Evolutionary conservation across 2,888 invertebrate species (phyloP).

Genomic region (Melikaiella ostensackeni): DNA sequence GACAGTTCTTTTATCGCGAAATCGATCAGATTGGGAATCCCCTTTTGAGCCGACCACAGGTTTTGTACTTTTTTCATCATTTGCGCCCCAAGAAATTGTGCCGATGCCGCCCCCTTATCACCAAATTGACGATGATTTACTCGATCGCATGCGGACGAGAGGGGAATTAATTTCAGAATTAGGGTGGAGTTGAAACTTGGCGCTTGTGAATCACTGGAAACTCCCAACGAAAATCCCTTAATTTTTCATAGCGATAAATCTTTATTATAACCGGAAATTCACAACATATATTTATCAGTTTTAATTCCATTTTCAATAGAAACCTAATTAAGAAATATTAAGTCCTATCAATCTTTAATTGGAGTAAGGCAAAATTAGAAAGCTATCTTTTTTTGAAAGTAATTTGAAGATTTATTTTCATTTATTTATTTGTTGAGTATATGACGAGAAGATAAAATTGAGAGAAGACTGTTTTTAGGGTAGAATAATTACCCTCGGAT

Average conservation of each 20-base stretch:
- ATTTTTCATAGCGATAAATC: slow-evolving; percentile 17
- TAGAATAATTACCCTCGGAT: slow-evolving; percentile 1
- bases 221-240: neutral
- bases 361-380: neutral
- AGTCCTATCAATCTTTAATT: too few species aligned
- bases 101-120: slow-evolving; percentile 36
- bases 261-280: neutral
- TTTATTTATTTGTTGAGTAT: neutral
- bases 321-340: neutral
- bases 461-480: neutral
- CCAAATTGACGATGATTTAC: slow-evolving; percentile 43
- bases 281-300: neutral
- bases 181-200: slow-evolving; percentile 18
- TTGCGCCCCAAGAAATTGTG: slow-evolving; percentile 22
- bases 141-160: slow-evolving; percentile 33
- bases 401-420: too few species aligned
- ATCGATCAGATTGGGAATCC: slow-evolving; percentile 52
- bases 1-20: slow-evolving; percentile 52
- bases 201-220: slow-evolving; percentile 31
- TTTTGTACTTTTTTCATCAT: slow-evolving; percentile 34
- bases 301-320: neutral
- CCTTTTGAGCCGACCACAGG: slow-evolving; percentile 43
- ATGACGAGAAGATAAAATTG: neutral
- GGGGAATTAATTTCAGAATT: slow-evolving; percentile 40
- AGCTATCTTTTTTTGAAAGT: too few species aligned